Evolutionary conservation across 2,888 invertebrate genomes (phyloP), one percentile per base, ranked within the genome.

Genomic region (Platycheirus rosarum): DNA sequence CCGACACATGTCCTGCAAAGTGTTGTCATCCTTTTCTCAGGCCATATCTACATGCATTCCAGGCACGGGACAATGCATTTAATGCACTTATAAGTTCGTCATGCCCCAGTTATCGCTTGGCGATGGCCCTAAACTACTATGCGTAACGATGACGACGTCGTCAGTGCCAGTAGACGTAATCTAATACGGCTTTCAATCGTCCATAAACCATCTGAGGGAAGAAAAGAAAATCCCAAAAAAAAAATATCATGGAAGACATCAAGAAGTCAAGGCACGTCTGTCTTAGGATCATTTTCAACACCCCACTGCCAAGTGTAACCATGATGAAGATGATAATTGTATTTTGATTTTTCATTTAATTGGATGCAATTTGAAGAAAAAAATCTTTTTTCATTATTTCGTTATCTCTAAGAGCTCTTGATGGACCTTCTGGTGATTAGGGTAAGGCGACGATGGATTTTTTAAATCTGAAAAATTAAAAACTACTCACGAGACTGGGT

Each of bases 381-480:
- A 18, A 29, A 49, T 46, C 48, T 42, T 40, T 40, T 42, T 16
- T 5, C 16, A 16, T 32, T 51, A 13, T 55, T 69, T 69, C 35
- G 29, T 78, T 77, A 65, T 71, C 71, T 53, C 37, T n/a, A 3
- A 13, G n/a, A 60, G 35, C 40, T 48, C 55, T 70, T 35, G 71
- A 35, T 66, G 20, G 78, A 68, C 71, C 42, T 73, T 73, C 68
- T 73, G 73, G 48, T 68, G 73, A 3, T 32, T 32, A 32, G 29
- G 11, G 8, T 5, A 14, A 2, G 14, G 13, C 26, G 40, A 48
- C 44, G 35, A n/a, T 35, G 26, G 65, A 14, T 40, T 29, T 62
- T 66, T 73, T 44, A 80, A 82, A 82, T 82, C 76, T 76, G n/a
- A 16, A 63, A 76, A 76, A 76, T 76, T 76, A 32, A 76, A 71